Evolutionary conservation across 2,113 vertebrate genomes (phyloP).

Genomic region (Camelus bactrianus): DNA sequence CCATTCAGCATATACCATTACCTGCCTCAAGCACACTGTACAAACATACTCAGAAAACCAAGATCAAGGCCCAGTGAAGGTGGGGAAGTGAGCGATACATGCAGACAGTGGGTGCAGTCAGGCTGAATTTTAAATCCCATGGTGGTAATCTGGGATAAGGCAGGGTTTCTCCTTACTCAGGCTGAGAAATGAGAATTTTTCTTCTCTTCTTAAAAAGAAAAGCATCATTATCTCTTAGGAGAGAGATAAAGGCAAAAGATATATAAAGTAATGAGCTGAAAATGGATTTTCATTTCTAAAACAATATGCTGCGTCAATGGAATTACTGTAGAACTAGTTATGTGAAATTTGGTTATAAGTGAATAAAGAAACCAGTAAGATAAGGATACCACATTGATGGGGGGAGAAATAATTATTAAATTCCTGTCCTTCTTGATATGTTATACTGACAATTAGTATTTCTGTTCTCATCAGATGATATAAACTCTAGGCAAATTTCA

Average conservation of each 20-base stretch:
- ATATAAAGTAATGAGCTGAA: slow-evolving; percentile 54
- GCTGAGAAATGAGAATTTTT: slow-evolving; percentile 37
- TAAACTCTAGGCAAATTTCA: slow-evolving; percentile 27
- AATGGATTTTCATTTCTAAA: slow-evolving; percentile 41
- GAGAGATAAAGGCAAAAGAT: slow-evolving; percentile 69
- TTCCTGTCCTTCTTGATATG: neutral
- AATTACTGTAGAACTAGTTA: slow-evolving; percentile 30
- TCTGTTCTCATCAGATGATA: slow-evolving; percentile 22
- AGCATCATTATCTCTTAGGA: neutral
- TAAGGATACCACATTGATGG: slow-evolving; percentile 22
- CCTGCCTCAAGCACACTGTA: neutral
- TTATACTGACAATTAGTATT: slow-evolving; percentile 17
- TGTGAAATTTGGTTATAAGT: slow-evolving; percentile 50
- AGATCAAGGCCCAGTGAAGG: neutral
- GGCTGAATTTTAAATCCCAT: slow-evolving; percentile 46
- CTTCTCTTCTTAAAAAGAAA: slow-evolving; percentile 60
- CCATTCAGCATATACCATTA: neutral
- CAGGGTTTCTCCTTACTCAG: slow-evolving; percentile 54
- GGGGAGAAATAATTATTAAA: slow-evolving; percentile 50
- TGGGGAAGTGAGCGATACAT: too few relatives aligned
- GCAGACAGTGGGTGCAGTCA: too few relatives aligned
- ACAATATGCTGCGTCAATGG: neutral
- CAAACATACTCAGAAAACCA: slow-evolving; percentile 29
- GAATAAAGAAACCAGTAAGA: slow-evolving; percentile 43
- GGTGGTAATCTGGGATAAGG: slow-evolving; percentile 62